Evolutionary conservation across 35 echinoderm and acorn worm genomes (phyloP), one percentile per base, ranked within the genome.

Genomic region (Lytechinus variegatus): DNA sequence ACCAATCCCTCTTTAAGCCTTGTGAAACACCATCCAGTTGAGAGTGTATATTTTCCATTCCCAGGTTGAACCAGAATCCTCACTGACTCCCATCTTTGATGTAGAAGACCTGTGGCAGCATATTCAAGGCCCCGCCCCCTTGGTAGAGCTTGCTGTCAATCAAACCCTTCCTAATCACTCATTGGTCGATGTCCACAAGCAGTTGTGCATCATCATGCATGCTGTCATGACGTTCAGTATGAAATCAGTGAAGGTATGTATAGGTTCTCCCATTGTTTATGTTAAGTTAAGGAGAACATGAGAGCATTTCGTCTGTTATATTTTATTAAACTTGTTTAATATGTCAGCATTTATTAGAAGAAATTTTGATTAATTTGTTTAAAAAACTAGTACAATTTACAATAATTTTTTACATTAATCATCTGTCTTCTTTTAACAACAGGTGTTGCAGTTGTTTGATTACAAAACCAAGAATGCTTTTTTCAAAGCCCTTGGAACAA

Each of bases 71-170:
- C 79, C 94, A 0, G 98, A 97, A 54, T 95, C 98, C 28, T 94
- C 96, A 21, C 87, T 97, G 60, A 95, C 94, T 2, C 98, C 98
- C 12, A 89, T 97, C 16, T 96, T 98, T 79, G 96, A 97, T 87
- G 90, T 98, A 12, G 98, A 99, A 54, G 98, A 99, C 56, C 94
- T 96, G 2, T 99, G 98, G 98, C 98, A 99, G 72, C 94, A 89
- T 54, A 96, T 98, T 29, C 96, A 98, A 55, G 98, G 98, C 61
- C 97, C 98, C 7, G 95, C 98, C 54, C 96, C 98, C 53, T 86
- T 99, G 88, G 96, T 97, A 53, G 97, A 97, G 61, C 92, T 99
- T 53, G 98, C 98, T 12, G 92, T 97, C 87, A 96, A 96, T 92
- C 98, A 98, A 86, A 91, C 97, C 52, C 95, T 95, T 61, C 94